These are phyloP conservation scores for Reinhardtius hippoglossoides DNA, from an alignment of 2,113 vertebrate genomes.

Conservation along the genomic window DNA sequence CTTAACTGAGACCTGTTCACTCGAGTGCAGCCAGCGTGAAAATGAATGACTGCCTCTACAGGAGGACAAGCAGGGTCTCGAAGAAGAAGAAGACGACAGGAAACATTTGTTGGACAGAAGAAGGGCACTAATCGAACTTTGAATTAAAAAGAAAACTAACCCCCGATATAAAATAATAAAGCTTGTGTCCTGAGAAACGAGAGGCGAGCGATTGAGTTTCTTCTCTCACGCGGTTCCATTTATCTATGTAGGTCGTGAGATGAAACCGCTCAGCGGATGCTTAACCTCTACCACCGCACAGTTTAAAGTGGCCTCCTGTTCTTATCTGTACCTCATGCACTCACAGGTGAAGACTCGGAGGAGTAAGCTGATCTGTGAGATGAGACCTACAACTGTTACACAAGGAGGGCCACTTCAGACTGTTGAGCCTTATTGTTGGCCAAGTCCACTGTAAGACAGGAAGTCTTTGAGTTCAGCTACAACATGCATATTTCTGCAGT, in stretches of 20 bases:
- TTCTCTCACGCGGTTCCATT: slow-evolving; percentile 37
- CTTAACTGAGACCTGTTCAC: not conserved
- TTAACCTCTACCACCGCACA: slow-evolving; percentile 22
- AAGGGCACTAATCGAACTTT: not conserved
- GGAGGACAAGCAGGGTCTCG: slow-evolving; percentile 4
- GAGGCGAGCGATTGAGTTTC: slow-evolving; percentile 1
- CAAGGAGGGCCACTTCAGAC: slow-evolving; percentile 53
- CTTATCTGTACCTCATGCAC: slow-evolving; percentile 6
- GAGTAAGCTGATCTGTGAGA: not conserved
- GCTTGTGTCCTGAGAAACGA: not conserved
- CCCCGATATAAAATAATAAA: slow-evolving; percentile 10
- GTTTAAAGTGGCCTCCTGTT: slow-evolving; percentile 48
- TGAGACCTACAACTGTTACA: not conserved
- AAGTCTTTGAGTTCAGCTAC: slow-evolving; percentile 14
- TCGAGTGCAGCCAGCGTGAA: slow-evolving; percentile 18
- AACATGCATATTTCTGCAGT: too few species aligned
- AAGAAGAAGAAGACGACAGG: not conserved
- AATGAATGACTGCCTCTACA: slow-evolving; percentile 13
- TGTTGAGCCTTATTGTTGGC: slow-evolving; percentile 27
- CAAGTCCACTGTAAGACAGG: slow-evolving; percentile 67
- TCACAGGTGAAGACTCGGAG: slow-evolving; percentile 5
- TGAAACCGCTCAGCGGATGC: slow-evolving; percentile 27
- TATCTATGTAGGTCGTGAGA: slow-evolving; percentile 42
- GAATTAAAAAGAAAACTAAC: not conserved
- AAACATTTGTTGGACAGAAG: not conserved